Evolutionary conservation across 1,140 invertebrate species (phyloP).

Genomic region (Latrodectus geometricus): DNA sequence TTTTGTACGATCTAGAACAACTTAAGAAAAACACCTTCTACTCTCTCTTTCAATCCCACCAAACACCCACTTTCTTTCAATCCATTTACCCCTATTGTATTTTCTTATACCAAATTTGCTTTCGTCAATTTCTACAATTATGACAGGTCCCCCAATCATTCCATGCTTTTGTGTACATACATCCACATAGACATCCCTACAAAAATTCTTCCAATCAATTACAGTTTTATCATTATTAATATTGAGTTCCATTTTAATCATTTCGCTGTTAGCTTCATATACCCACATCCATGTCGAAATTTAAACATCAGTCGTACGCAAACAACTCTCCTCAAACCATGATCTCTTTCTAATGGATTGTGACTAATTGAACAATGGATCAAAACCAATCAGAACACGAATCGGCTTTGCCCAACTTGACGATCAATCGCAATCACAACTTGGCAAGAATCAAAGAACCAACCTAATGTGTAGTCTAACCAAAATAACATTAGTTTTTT

Average conservation of each 20-base stretch:
- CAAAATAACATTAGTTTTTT: too few relatives aligned
- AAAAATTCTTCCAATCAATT: too few relatives aligned
- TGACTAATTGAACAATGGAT: too few relatives aligned
- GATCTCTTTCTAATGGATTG: conserved; percentile 25
- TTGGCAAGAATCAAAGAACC: too few relatives aligned
- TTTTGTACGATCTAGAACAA: conserved; percentile 17
- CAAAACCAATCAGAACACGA: too few relatives aligned
- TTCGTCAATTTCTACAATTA: too few relatives aligned
- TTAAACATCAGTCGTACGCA: conserved; percentile 12
- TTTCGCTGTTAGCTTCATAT: conserved; percentile 14
- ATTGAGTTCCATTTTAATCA: conserved; percentile 24
- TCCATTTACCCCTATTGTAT: conserved; percentile 52
- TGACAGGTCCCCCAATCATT: conserved; percentile 49
- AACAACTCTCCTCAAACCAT: conserved; percentile 27
- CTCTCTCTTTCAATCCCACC: too few relatives aligned
- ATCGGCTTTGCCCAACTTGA: too few relatives aligned
- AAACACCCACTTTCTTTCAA: conserved; percentile 51
- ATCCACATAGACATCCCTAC: conserved; percentile 12
- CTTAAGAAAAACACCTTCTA: conserved; percentile 47
- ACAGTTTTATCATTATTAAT: conserved; percentile 14
- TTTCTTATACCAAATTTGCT: conserved; percentile 58
- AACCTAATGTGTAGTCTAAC: too few relatives aligned
- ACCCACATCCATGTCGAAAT: conserved; percentile 11
- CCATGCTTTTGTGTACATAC: not conserved
- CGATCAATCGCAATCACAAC: too few relatives aligned